Evolutionary conservation across 2,113 vertebrate species (phyloP), one percentile per base, ranked within the genome.

Genomic region (Trogon surrucura): DNA sequence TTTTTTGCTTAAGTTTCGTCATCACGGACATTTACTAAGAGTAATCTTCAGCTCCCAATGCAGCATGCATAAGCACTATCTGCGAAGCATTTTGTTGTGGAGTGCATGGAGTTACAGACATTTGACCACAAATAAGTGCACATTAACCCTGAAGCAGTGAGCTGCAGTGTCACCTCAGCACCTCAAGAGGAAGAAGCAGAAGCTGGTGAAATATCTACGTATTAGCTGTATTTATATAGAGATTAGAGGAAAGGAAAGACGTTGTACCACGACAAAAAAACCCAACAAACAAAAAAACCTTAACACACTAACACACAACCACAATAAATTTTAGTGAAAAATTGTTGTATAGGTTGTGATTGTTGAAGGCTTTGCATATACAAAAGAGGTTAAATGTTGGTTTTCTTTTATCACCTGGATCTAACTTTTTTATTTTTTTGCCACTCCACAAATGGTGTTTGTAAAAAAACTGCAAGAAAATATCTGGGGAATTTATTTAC

Each of bases 61-160:
- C 30, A 57, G 8, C n/a, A 29, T 7, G 6, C 4, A 8, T 5
- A 47, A 47, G 9, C 5, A 34, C 10, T 1, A 0, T 58, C 11
- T 22, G 44, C 50, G 30, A 18, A 50, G 11, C 12, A 15, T n/a
- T 79, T 38, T 21, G 12, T 11, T 34, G 38, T 38, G 10, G 20
- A 21, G 26, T 13, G 20, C 32, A 54, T 34, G 13, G 23, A 29
- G 18, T 57, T 56, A 27, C 20, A 86, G 67, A 48, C 25, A 51
- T 19, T 16, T 32, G 41, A 57, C 25, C 25, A 23, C 36, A 38
- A n/a, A 11, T 4, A 26, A 6, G 11, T 69, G 61, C 22, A 62
- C 26, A 14, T 30, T 56, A 34, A 23, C 41, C 16, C 13, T 5
- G 4, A 50, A 82, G 9, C 34, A 26, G 13, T 20, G 29, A 88